Base-by-base conservation (phyloP, 2,888 invertebrate genomes). In the Serrognathus titanus region DNA sequence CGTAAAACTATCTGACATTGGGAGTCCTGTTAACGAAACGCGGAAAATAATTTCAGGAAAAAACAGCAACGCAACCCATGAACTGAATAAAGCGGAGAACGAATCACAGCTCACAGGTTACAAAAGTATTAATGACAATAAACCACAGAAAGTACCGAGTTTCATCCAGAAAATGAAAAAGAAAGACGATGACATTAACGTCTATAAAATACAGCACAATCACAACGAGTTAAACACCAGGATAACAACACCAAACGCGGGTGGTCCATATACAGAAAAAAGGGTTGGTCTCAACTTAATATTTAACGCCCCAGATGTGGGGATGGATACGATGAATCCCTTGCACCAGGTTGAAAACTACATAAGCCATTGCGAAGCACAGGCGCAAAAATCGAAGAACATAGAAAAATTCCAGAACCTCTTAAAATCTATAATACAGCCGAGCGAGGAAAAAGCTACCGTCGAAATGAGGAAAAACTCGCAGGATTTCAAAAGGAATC, bases 91-190 rank as follows among this genome's bases (percentile, higher is more conserved):
- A 57, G 68, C 69, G 45, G 72, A 71, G 48, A 78, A 83, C 11
- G 79, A 80, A 49, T 82, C 81, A 62, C 81, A 83, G 61, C 68
- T 82, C 2, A 81, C 82, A 1, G 73, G 81, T 0, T 74, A 82
- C 35, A 82, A 82, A 24, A 78, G 80, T 13, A 80, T 82, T 45
- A 83, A 81, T 66, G 77, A 76, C 31, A 63, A 79, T 38, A 82
- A 82, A 67, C 72, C 79, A 66, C 53, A 53, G 62, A 58, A 54
- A 54, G 48, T 63, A 50, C 66, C 67, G 8, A 72, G 69, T 55
- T 61, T 66, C 16, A 71, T 67, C 37, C 70, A 66, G 48, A 66
- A 64, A 48, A 16, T 55, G 1, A 69, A 66, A 47, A 74, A 70
- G 51, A 63, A 62, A 53, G 58, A 62, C 13, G 59, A 61, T 16